Evolutionary conservation across 2,113 vertebrate species (phyloP), one percentile per base, ranked within the genome.

Genomic region (Plecturocebus donacophilus): DNA sequence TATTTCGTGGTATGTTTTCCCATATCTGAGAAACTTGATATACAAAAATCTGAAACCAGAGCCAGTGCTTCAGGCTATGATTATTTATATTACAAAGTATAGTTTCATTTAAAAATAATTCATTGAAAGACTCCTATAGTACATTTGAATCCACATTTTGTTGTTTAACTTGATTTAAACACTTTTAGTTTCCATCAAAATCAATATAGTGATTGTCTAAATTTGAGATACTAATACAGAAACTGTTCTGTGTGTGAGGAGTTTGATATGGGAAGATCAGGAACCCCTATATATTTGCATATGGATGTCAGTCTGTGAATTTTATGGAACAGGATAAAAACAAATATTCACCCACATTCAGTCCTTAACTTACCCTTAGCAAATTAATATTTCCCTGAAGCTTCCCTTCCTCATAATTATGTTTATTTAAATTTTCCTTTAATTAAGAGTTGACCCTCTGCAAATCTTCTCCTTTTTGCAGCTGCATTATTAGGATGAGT

Each of bases 391-490:
- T 54, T 96, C 52, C 40, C 54, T 56, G 20, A 25, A 87, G 58
- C 35, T 58, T 75, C 96, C 66, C 47, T 97, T 94, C 54, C 95
- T 97, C 40, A 95, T 90, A 95, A 98, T 82, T 40, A 71, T 61
- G 40, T 45, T 47, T 97, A 58, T 58, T 97, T 66, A 94, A 32
- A 1, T 77, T 92, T 90, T 90, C 77, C 71, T 96, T 96, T 91
- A 98, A 98, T 97, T 96, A 97, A 98, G 88, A 90, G 35, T 61
- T 95, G 87, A 87, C 83, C 83, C 70, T 97, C 56, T 92, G 64
- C 5, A 94, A 87, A 90, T 90, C 42, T 92, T 90, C 27, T 89
- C 68, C 88, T 94, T 40, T 38, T 95, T 93, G 61, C 16, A 95
- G 83, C 12, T 61, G 49, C 61, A 81, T 87, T 95, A 97, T 94